Evolutionary conservation across 1,140 invertebrate species (phyloP), one percentile per base, ranked within the genome.

Genomic region (Brachionus rotundiformis): DNA sequence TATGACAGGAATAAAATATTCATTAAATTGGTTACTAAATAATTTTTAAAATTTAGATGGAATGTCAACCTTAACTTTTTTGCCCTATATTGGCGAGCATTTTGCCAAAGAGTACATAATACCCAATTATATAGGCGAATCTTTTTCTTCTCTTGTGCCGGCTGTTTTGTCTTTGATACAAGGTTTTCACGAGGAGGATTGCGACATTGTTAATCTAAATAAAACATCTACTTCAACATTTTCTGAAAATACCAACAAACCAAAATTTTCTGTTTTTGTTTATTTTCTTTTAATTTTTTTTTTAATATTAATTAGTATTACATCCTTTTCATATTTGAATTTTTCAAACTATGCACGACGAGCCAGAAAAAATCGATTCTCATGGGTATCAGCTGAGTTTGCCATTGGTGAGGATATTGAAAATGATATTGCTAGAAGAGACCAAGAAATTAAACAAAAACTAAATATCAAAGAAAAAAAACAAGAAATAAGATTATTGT

Each of bases 61-160:
- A 11, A 79, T 63, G 47, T 79, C 76, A 2, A 79, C 76, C 41
- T 63, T 79, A 25, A 79, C 76, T 11, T 79, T 79, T 63, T 41
- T 79, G 27, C 76, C 76, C 11, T 79, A 59, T 59, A 59, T 79
- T 13, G 76, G 76, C 16, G 47, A 79, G 59, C 23, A 79, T 36
- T 79, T 39, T 79, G 29, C 76, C 7, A 79, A 63, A 41, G 76
- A 79, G 19, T 79, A 79, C 29, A 41, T 93, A 77, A 90, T 90
- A 2, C 91, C 91, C 0, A 92, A 91, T 84, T 90, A 92, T 81
- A 87, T 92, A 25, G 92, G 92, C 2, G 92, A 92, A 87, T 94
- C 95, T 0, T 88, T 98, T 0, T 95, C 94, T 86, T 94, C 94
- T 0, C 92, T 97, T 82, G 84, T 96, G 19, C 94, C 95, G 3